These are phyloP conservation scores for Alloscopus bannaensis DNA, from an alignment of 2,888 invertebrate species.

Conservation along the genomic window DNA sequence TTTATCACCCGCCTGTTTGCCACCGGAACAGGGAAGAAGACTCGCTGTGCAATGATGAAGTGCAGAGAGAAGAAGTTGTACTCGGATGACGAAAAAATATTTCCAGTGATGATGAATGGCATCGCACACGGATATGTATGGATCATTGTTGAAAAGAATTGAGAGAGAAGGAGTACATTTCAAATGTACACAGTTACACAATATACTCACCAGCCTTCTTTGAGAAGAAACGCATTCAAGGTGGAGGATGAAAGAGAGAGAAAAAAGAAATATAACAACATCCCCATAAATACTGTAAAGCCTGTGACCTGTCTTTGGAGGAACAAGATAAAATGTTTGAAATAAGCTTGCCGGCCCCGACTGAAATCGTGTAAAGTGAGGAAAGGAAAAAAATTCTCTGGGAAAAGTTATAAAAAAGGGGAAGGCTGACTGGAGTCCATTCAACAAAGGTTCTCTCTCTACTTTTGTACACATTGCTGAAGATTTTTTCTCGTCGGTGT, in stretches of 20 bases:
- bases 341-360: background rate
- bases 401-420: slow-evolving; percentile 16
- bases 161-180: too few relatives aligned
- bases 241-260: slow-evolving; percentile 8
- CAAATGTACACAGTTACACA: background rate
- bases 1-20: too few relatives aligned
- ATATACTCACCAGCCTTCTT: too few relatives aligned
- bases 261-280: background rate
- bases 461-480: background rate
- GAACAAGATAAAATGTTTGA: slow-evolving; percentile 60
- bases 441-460: background rate
- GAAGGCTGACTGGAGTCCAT: too few relatives aligned
- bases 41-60: too few relatives aligned
- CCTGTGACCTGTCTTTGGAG: slow-evolving; percentile 65
- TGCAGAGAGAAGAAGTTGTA: too few relatives aligned
- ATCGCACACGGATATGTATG: slow-evolving; percentile 8
- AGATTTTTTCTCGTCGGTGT: background rate
- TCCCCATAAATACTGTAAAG: slow-evolving; percentile 33
- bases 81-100: slow-evolving; percentile 15
- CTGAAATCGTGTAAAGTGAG: slow-evolving; percentile 6
- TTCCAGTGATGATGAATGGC: slow-evolving; percentile 33
- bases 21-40: too few relatives aligned
- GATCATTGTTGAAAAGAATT: slow-evolving; percentile 21
- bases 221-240: background rate
- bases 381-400: background rate